phyloP scores from a whole-genome alignment of 2,113 vertebrate species.

The Excalfactoria chinensis region DNA sequence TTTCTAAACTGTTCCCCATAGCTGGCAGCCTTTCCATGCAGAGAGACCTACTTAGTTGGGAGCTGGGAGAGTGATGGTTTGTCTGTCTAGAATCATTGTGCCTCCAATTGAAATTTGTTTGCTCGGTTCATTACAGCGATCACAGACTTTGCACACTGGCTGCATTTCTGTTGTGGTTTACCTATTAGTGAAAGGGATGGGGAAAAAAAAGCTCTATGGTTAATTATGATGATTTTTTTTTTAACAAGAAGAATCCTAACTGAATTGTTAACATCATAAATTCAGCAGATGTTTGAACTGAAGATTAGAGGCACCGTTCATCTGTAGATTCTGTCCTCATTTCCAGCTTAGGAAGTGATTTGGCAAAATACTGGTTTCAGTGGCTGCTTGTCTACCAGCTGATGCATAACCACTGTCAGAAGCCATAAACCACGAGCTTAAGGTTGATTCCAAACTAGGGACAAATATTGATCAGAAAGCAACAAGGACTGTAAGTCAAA shows the following conservation, averaged over 20 bases:
- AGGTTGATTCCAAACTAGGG: background rate
- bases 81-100: background rate
- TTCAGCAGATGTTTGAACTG: background rate
- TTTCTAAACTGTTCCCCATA: slow-evolving; percentile 31
- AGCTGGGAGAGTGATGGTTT: background rate
- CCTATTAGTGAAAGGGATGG: background rate
- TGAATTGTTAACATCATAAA: background rate
- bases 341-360: background rate
- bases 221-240: background rate
- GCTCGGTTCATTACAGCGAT: slow-evolving; percentile 6
- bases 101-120: slow-evolving; percentile 30
- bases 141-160: background rate
- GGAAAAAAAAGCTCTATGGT: background rate
- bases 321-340: background rate
- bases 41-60: background rate
- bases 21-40: slow-evolving; percentile 10
- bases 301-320: background rate
- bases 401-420: background rate
- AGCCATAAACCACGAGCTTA: background rate
- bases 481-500: background rate
- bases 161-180: background rate
- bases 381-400: background rate
- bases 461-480: background rate
- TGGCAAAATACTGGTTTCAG: background rate
- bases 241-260: background rate